Conservation (phyloP, 2,113 vertebrate species). For the Melanerpes aurifrons region DNA sequence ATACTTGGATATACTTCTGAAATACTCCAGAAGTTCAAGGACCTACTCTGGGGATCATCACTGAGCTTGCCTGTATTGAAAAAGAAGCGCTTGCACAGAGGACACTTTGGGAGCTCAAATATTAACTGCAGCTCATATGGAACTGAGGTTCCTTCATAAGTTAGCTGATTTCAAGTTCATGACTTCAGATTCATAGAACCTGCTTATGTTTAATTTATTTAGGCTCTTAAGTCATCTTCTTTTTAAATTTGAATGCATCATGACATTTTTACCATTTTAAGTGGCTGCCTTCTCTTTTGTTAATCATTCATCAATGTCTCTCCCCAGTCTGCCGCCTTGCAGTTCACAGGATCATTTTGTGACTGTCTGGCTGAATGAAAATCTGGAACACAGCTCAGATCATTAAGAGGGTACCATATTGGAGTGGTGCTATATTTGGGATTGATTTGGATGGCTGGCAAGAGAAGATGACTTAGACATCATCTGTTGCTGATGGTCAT, state of each 20-base stretch:
- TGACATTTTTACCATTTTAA: background rate
- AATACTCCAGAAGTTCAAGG: background rate
- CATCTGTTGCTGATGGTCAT: conserved; percentile 16
- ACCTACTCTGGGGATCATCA: background rate
- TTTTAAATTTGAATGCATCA: background rate
- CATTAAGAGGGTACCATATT: background rate
- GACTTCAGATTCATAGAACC: background rate
- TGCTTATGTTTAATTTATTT: background rate
- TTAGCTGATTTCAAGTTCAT: background rate
- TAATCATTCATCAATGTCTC: background rate
- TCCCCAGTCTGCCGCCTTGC: background rate
- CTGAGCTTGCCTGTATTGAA: background rate
- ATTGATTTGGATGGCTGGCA: conserved; percentile 2
- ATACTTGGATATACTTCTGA: background rate
- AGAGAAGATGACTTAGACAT: conserved; percentile 6
- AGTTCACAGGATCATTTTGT: conserved; percentile 9
- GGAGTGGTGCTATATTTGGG: background rate
- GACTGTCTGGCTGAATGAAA: background rate
- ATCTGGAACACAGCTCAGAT: conserved; percentile 29
- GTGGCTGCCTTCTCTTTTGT: background rate
- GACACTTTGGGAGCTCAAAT: background rate
- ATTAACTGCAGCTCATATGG: background rate
- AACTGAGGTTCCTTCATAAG: background rate
- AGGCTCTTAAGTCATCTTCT: background rate
- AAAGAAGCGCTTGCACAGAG: background rate